phyloP scores from a whole-genome alignment of 2,797 vertebrate species.

The Potorous gilbertii region DNA sequence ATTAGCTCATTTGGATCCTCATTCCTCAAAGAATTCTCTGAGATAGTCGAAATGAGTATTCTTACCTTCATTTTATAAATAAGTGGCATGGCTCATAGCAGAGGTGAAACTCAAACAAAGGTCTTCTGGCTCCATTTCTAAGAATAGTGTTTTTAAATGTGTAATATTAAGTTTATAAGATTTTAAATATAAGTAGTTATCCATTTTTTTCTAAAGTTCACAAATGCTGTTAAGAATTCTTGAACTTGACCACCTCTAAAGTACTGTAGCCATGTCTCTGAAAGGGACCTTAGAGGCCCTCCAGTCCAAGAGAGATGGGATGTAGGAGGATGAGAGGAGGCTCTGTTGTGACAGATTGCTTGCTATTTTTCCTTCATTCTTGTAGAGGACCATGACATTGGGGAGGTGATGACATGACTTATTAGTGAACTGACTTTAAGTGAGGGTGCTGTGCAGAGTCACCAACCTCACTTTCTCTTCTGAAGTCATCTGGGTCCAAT shows the following conservation, averaged over 20 bases:
- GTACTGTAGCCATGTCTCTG: not conserved
- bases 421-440: too few species aligned
- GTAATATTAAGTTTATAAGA: not conserved
- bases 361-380: too few species aligned
- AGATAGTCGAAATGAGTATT: not conserved
- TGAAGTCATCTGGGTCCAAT: too few species aligned
- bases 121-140: constrained; percentile 3
- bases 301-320: not conserved
- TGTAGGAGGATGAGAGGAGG: not conserved
- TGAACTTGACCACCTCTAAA: not conserved
- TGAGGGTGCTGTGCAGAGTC: too few species aligned
- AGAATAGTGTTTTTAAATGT: not conserved
- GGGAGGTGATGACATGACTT: too few species aligned
- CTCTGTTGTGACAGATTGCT: not conserved
- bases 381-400: too few species aligned
- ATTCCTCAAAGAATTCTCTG: not conserved
- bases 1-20: not conserved
- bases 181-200: not conserved
- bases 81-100: not conserved
- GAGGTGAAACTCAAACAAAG: not conserved
- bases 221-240: not conserved
- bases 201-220: not conserved
- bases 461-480: too few species aligned
- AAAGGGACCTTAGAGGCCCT: not conserved
- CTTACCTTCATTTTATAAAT: constrained; percentile 33